These are phyloP conservation scores for Spinus olivaceus DNA, from an alignment of 2,797 vertebrate genomes.

Conservation along the genomic window DNA sequence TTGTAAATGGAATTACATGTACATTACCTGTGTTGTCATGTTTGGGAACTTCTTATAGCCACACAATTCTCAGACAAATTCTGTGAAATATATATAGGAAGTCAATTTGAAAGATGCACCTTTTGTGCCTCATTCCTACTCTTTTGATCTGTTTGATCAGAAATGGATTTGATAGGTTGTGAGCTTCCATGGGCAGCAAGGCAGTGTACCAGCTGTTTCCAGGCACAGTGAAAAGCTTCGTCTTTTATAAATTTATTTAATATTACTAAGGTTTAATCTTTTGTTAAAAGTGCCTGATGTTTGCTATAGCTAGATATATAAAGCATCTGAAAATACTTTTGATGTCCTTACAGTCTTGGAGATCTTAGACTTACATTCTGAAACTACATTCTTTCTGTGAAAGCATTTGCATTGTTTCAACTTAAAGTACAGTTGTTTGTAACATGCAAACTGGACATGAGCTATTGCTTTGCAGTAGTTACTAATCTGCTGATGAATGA, in stretches of 20 bases:
- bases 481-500: background rate
- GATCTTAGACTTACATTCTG: background rate
- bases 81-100: background rate
- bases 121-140: background rate
- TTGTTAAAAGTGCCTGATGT: background rate
- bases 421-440: background rate
- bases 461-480: background rate
- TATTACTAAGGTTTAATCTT: background rate
- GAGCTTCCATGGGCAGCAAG: background rate
- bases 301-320: background rate
- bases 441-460: background rate
- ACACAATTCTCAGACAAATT: background rate
- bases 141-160: background rate
- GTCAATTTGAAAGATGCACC: background rate
- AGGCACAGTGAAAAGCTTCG: background rate
- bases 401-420: background rate
- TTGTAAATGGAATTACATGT: background rate
- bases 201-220: background rate
- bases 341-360: background rate
- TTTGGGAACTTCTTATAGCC: background rate
- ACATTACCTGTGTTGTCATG: background rate
- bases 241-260: background rate
- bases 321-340: background rate
- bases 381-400: background rate
- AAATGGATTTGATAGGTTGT: background rate